Evolutionary conservation across 2,797 vertebrate genomes (phyloP).

Genomic region (Calcarius lapponicus): DNA sequence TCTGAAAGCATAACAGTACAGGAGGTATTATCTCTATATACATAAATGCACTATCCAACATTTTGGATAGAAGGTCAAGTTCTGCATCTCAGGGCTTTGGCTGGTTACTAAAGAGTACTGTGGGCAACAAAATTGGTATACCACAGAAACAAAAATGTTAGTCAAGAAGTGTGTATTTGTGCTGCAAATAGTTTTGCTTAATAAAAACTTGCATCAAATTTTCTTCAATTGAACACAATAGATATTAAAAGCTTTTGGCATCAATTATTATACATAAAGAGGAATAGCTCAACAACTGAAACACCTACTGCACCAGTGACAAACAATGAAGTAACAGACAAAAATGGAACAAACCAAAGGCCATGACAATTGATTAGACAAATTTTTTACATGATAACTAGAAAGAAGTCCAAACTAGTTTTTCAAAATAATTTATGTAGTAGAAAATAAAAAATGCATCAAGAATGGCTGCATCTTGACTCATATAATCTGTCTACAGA

Average conservation of each 20-base stretch:
- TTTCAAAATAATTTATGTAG: background rate
- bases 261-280: background rate
- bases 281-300: background rate
- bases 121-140: background rate
- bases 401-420: background rate
- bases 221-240: background rate
- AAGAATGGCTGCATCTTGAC: background rate
- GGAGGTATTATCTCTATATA: background rate
- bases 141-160: background rate
- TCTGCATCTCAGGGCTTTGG: background rate
- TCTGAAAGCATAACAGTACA: background rate
- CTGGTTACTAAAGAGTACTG: background rate
- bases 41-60: background rate
- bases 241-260: background rate
- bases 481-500: background rate
- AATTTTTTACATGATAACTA: background rate
- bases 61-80: background rate
- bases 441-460: background rate
- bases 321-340: background rate
- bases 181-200: background rate
- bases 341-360: background rate
- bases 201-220: background rate
- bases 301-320: background rate
- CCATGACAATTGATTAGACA: background rate
- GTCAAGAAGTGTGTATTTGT: background rate